phyloP scores from a whole-genome alignment of 2,888 invertebrate species.

The Holacanthella duospinosa region DNA sequence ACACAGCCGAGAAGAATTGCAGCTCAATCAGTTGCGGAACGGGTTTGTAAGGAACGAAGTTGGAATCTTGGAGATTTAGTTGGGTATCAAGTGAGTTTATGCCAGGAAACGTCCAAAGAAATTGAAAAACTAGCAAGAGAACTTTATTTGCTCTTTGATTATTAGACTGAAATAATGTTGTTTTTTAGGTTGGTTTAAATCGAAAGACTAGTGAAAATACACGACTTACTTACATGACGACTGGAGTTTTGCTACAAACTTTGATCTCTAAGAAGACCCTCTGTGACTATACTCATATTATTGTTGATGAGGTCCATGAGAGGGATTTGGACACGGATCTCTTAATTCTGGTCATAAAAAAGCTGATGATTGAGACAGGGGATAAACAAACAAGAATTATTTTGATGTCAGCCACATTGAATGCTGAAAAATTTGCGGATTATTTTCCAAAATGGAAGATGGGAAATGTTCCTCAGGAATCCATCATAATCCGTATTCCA shows the following conservation, averaged over 20 bases:
- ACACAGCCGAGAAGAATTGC: constrained; percentile 92
- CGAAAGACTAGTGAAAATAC: constrained; percentile 48
- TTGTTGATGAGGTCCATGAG: constrained; percentile 90
- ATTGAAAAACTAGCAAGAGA: neutral
- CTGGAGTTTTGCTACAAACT: constrained; percentile 74
- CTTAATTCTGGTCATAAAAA: constrained; percentile 66
- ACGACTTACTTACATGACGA: constrained; percentile 73
- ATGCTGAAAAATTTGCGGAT: constrained; percentile 57
- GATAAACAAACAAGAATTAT: constrained; percentile 59
- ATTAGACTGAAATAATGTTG: neutral
- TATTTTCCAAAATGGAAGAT: constrained; percentile 47
- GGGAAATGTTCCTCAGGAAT: neutral
- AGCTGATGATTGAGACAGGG: constrained; percentile 55
- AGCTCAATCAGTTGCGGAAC: constrained; percentile 73
- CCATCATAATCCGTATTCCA: constrained; percentile 12
- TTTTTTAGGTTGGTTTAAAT: constrained; percentile 31
- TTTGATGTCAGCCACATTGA: constrained; percentile 90
- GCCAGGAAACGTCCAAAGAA: neutral
- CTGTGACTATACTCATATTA: constrained; percentile 71
- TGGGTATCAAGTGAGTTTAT: constrained; percentile 78
- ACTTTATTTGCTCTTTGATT: neutral
- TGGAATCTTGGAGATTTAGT: constrained; percentile 74
- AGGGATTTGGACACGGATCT: constrained; percentile 88
- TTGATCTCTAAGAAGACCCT: constrained; percentile 59
- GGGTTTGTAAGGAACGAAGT: constrained; percentile 70